Evolutionary conservation across 2,113 vertebrate genomes (phyloP).

Genomic region (Alethe castanea): DNA sequence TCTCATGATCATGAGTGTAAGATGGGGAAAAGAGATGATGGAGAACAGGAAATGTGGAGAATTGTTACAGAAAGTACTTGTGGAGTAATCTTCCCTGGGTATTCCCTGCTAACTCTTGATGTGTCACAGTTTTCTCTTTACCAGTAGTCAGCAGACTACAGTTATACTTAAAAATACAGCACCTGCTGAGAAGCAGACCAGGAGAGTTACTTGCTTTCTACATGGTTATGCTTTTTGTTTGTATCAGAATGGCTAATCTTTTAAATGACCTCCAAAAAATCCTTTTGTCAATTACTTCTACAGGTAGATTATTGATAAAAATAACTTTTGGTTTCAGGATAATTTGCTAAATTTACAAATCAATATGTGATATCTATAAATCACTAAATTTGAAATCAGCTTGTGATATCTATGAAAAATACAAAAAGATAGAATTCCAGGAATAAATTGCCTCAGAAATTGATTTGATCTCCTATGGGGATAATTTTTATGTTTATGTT

Average conservation of each 20-base stretch:
- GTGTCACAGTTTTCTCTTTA: neutral
- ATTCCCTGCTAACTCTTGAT: neutral
- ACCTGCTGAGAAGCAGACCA: neutral
- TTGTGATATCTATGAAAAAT: neutral
- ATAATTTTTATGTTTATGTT: neutral
- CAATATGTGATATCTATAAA: neutral
- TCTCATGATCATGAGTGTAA: neutral
- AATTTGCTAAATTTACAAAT: neutral
- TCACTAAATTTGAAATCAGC: neutral
- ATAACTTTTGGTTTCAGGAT: neutral
- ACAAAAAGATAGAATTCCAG: neutral
- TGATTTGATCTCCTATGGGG: no score
- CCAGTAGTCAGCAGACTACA: neutral
- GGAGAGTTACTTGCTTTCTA: neutral
- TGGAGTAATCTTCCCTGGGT: neutral
- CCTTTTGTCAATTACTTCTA: neutral
- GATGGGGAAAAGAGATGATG: neutral
- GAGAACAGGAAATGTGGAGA: neutral
- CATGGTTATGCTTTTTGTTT: neutral
- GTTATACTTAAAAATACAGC: neutral
- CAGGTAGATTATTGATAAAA: neutral
- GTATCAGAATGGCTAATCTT: neutral
- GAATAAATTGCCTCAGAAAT: neutral
- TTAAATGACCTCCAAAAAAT: neutral
- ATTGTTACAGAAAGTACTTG: neutral